Evolutionary conservation across 2,888 invertebrate species (phyloP), one percentile per base, ranked within the genome.

Genomic region (Calliphora vomitoria): DNA sequence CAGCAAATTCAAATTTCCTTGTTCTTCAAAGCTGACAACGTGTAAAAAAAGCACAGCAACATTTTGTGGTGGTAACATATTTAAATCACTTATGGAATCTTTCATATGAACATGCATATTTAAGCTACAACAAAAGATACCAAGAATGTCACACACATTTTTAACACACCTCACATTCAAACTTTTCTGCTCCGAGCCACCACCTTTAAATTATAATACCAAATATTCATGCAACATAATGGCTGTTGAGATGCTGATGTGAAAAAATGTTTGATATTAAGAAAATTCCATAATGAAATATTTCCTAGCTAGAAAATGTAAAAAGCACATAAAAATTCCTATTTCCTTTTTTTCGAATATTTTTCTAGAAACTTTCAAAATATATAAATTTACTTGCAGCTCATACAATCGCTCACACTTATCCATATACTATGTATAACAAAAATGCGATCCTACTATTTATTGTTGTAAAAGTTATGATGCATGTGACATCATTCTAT

Each of bases 261-360:
- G 82, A 64, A 87, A 82, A 87, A 82, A 75, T 25, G n/a, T 78
- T 66, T 85, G 35, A 79, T 85, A 85, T 87, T 85, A 87, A 85
- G 85, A 85, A 87, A 80, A 85, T 87, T 85, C 85, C 75, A 82
- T 87, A 82, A 79, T 60, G 53, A 84, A 87, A 78, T 81, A 44
- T 50, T 85, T 79, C 64, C 35, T 47, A 69, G 50, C 66, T 55
- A 11, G 64, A n/a, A 55, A 8, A 62, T 31, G 13, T 71, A 86
- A 75, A 71, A 44, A 41, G 47, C 58, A 60, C 68, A 74, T 35
- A 74, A 38, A 84, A 84, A 82, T 85, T 79, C 75, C 35, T 62
- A 44, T 82, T 75, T 79, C 47, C 58, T 79, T 38, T 66, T 55
- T 84, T 60, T 38, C 25, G 15, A 58, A 31, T 18, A 13, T 10